Percentiles rank a stretch among this genome's conserved stretches.
Conservation (phyloP, 2,113 vertebrate genomes). For the Pelvicachromis taeniatus region DNA sequence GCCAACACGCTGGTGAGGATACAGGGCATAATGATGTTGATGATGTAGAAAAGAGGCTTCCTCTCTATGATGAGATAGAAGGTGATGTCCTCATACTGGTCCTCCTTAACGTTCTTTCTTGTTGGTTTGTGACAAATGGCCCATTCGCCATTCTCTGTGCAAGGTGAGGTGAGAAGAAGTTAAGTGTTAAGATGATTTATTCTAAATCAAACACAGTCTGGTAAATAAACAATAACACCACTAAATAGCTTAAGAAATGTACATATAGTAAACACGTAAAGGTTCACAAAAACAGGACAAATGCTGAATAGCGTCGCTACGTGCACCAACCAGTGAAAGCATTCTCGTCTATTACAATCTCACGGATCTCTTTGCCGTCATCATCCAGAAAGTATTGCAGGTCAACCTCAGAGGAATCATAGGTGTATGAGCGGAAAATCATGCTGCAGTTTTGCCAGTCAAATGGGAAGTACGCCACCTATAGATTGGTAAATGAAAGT, state of each 20-base stretch:
- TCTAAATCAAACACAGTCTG: neutral
- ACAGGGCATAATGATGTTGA: slow-evolving; percentile 88
- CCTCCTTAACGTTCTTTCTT: slow-evolving; percentile 75
- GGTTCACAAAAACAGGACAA: neutral
- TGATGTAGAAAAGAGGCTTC: slow-evolving; percentile 89
- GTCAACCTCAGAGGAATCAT: slow-evolving; percentile 82
- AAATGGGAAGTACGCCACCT: slow-evolving; percentile 90
- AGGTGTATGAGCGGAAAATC: slow-evolving; percentile 87
- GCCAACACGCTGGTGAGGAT: slow-evolving; percentile 86
- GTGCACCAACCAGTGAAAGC: slow-evolving; percentile 80
- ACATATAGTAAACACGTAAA: neutral
- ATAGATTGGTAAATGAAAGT: neutral
- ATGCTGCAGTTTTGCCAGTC: slow-evolving; percentile 94
- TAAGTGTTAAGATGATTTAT: neutral
- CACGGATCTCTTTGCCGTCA: slow-evolving; percentile 70
- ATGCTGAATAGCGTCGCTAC: neutral
- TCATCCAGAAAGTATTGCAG: slow-evolving; percentile 75
- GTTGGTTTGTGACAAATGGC: slow-evolving; percentile 83
- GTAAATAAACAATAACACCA: neutral
- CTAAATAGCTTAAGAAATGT: neutral
- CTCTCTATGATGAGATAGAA: slow-evolving; percentile 89
- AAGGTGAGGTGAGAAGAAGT: neutral
- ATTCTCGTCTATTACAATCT: slow-evolving; percentile 85
- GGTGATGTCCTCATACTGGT: slow-evolving; percentile 80
- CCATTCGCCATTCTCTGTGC: slow-evolving; percentile 86